Base-by-base conservation (phyloP, 2,797 vertebrate species). In the Myotis findleyi region DNA sequence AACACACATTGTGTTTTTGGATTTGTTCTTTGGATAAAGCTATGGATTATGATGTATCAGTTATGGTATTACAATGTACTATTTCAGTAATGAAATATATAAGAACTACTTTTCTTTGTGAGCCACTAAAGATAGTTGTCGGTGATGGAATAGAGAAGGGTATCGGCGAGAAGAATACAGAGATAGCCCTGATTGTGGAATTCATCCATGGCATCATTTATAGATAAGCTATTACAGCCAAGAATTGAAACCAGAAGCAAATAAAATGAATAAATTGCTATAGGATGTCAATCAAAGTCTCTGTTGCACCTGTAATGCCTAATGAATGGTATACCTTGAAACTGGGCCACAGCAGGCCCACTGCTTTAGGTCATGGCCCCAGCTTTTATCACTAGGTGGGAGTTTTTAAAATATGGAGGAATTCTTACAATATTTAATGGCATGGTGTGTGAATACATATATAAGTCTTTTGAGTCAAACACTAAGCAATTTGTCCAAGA, bases 1-100 rank as follows among this genome's bases (percentile, higher is more conserved):
- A 77, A 73, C 41, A 76, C 20, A 47, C 18, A 18, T 5, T 49
- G n/a, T 68, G 23, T 14, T 30, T 62, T 62, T 30, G 53, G 23
- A 86, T 75, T 73, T 55, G 64, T 91, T 49, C 83, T 79, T 86
- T 53, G 75, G 27, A 76, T 36, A 33, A 92, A 93, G 77, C 33
- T 33, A 25, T 47, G 57, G 20, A 55, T 87, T 76, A 36, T 30
- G 33, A 23, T 87, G 30, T 96, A n/a, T 89, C 68, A 0, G 20
- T 92, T 13, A 33, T 30, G 23, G 6, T 72, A 71, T 84, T 87
- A 62, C 55, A 77, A 75, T 68, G 51, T 87, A 25, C 17, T 73
- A 12, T 72, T 94, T 90, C 79, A 59, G 20, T 41, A 90, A 66
- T n/a, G 68, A 21, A 69, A 47, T 64, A 23, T 53, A 68, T 16